phyloP scores from a whole-genome alignment of 2,113 vertebrate species.

The Microcebus murinus region DNA sequence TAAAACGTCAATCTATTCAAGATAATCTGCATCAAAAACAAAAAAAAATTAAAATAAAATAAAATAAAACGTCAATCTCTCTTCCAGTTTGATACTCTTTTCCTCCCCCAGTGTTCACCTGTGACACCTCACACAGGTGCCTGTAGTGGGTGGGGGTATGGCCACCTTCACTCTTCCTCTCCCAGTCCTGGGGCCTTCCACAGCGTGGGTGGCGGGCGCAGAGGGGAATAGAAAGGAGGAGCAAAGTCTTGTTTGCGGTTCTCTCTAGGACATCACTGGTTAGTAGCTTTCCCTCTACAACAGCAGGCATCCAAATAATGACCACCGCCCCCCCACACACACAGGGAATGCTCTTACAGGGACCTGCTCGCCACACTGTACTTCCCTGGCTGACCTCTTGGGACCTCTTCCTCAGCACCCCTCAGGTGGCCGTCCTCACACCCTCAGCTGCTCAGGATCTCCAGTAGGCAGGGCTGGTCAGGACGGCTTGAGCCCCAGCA shows the following conservation, averaged over 20 bases:
- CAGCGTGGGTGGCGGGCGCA: accelerated
- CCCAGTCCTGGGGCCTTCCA: not conserved
- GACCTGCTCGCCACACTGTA: not conserved
- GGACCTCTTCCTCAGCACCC: not conserved
- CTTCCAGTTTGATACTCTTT: not conserved
- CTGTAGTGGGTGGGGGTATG: not conserved
- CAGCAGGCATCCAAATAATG: not conserved
- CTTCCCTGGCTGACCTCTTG: not conserved
- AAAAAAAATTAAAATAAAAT: too few species aligned
- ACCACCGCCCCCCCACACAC: too few species aligned
- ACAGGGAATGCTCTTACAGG: not conserved
- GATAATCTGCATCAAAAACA: too few species aligned
- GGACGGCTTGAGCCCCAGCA: not conserved
- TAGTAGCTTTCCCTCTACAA: not conserved
- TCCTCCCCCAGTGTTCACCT: accelerated
- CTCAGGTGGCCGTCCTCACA: not conserved
- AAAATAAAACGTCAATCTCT: not conserved
- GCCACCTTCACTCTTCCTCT: not conserved
- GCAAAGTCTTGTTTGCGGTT: not conserved
- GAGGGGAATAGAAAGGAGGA: not conserved
- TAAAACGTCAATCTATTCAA: not conserved
- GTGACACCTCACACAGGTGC: not conserved
- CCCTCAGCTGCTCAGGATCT: not conserved
- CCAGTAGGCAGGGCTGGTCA: not conserved
- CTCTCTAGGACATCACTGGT: not conserved